Evolutionary conservation across 2,888 invertebrate species (phyloP), one percentile per base, ranked within the genome.

Genomic region (Cheilosia impressa): DNA sequence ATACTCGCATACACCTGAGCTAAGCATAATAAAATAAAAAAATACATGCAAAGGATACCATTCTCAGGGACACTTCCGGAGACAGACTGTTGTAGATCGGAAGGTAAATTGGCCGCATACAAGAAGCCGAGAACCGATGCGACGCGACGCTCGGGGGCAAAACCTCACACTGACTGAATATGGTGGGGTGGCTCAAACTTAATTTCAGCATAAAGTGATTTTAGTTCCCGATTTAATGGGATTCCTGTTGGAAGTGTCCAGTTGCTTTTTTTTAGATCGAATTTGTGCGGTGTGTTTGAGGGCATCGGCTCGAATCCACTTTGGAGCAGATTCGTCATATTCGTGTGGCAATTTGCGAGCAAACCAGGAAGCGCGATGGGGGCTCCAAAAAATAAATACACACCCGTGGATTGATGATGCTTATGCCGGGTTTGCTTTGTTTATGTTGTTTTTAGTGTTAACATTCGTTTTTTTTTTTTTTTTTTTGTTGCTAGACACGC

Each of bases 141-240:
- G 53, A 60, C 60, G 27, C 47, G 45, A 60, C 60, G 55, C 52
- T 53, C 45, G 6, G 60, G 27, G 34, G 47, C 55, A 19, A 55
- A 65, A 57, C 50, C 31, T 68, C 62, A 34, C 55, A 55, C 62
- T 50, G 68, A 2, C 34, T 10, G 34, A 38, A 38, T 31, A 45
- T 47, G 22, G 9, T 10, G 57, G 50, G 71, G 76, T 53, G 69
- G 69, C 68, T 76, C 57, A 76, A 85, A 85, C 85, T 85, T 77
- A 81, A 85, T 81, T 85, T 85, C 27, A 72, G 27, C 62, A 57
- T 85, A 77, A 85, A 81, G 76, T 85, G 71, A 85, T 81, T 85
- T 85, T 85, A 85, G 85, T 76, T 81, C 72, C 71, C 76, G 76
- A 72, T 85, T 72, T 77, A 85, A 85, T 85, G 81, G 72, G 72